phyloP scores from a whole-genome alignment of 2,888 invertebrate genomes.

The Colletes collaris region DNA sequence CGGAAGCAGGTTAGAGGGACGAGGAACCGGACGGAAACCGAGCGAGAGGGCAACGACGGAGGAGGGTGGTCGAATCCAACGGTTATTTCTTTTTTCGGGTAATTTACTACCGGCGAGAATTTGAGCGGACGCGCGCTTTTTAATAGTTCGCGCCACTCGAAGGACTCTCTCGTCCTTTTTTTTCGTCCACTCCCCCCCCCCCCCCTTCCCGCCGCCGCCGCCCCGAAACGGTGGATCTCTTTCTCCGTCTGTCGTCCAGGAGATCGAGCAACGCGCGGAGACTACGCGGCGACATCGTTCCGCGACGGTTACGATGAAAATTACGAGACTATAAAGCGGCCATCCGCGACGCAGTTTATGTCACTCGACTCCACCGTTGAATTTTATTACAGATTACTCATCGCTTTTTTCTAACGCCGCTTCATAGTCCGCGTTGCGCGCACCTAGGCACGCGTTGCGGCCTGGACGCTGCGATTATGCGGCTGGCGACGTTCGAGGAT shows the following conservation, averaged over 20 bases:
- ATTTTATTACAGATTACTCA: constrained; percentile 72
- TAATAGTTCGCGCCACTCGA: constrained; percentile 76
- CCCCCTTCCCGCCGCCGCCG: too few relatives aligned
- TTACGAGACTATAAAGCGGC: constrained; percentile 69
- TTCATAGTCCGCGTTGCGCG: not conserved
- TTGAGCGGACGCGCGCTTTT: constrained; percentile 79
- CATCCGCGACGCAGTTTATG: constrained; percentile 64
- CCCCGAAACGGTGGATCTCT: not conserved
- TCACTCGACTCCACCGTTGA: constrained; percentile 51
- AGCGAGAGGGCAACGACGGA: constrained; percentile 34
- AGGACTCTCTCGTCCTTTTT: constrained; percentile 59
- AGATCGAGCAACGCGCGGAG: constrained; percentile 35
- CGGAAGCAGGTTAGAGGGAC: constrained; percentile 59
- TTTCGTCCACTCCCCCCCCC: not conserved
- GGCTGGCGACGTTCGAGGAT: not conserved
- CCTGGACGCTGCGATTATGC: not conserved
- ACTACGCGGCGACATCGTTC: constrained; percentile 55
- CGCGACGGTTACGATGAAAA: constrained; percentile 66
- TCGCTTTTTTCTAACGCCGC: constrained; percentile 55
- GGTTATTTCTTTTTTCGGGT: constrained; percentile 77
- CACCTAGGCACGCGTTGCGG: not conserved
- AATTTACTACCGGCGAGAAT: constrained; percentile 81
- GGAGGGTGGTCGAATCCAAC: constrained; percentile 59
- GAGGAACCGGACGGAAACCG: constrained; percentile 39
- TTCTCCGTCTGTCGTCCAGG: constrained; percentile 40